Evolutionary conservation across 2,113 vertebrate species (phyloP), one percentile per base, ranked within the genome.

Genomic region (Chauna torquata): DNA sequence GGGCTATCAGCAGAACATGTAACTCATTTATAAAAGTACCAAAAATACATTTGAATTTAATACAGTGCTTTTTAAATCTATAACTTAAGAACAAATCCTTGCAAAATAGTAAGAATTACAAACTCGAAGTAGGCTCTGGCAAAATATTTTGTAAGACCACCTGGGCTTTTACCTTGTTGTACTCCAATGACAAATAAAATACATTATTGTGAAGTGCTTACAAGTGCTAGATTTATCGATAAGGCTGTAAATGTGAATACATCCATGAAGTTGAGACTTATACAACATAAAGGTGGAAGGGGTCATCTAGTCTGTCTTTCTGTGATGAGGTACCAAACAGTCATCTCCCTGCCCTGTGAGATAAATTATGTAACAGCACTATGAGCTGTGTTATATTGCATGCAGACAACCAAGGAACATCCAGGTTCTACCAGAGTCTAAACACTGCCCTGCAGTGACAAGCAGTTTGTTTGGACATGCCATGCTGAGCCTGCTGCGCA

Each of bases 161-260:
- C 5, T 86, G 16, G 36, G 36, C 32, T 77, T 93, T 95, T 94
- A 92, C n/a, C 44, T 17, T 85, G 85, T 64, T 94, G 45, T 85
- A 62, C 58, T 85, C 66, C 64, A 64, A 84, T 96, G 94, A 87
- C 65, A 82, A 96, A 94, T 97, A 96, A 96, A 93, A 95, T 47
- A 38, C 61, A 78, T 95, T 95, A 91, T n/a, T 88, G 42, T 79
- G 79, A 61, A 92, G 93, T 94, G 44, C 82, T 95, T 96, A 84
- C 80, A 5, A 10, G 30, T 50, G 50, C 42, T 30, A 61, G 82
- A 94, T 97, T 96, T 97, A 92, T 81, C 62, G 80, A 12, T 62
- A 69, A 91, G 20, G 38, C 50, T 79, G 62, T 94, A 95, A 90
- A 92, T 79, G 70, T 83, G 86, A 96, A 0, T n/a, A 74, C 40